phyloP scores from a whole-genome alignment of 2,888 invertebrate genomes.

The Lordiphosa fenestrarum region DNA sequence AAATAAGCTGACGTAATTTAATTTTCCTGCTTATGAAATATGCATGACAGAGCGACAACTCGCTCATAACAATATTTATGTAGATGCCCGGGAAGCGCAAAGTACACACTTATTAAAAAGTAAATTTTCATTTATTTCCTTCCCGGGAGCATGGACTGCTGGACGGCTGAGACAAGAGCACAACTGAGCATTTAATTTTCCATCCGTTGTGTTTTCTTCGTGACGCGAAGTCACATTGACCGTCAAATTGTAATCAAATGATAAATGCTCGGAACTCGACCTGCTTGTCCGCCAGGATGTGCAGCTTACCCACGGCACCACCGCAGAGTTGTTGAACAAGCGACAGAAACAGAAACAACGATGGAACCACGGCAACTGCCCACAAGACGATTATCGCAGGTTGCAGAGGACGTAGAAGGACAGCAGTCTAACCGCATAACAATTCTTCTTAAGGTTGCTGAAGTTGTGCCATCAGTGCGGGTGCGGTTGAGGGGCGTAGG shows the following conservation, averaged over 20 bases:
- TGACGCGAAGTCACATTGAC: conserved; percentile 50
- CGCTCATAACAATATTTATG: conserved; percentile 51
- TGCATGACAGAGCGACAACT: conserved; percentile 48
- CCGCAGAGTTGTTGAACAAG: conserved; percentile 37
- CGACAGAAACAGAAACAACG: conserved; percentile 26
- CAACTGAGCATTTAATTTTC: conserved; percentile 50
- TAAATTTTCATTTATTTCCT: conserved; percentile 51
- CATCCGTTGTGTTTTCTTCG: conserved; percentile 16
- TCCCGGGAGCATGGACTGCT: conserved; percentile 11
- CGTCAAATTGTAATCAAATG: conserved; percentile 72
- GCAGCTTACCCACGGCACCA: neutral
- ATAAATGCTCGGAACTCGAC: conserved; percentile 55
- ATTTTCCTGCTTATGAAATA: conserved; percentile 56
- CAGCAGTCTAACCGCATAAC: conserved; percentile 44
- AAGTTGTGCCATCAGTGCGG: conserved; percentile 23
- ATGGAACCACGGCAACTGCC: conserved; percentile 44
- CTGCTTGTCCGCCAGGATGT: conserved; percentile 11
- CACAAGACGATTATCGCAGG: conserved; percentile 70
- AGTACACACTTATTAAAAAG: conserved; percentile 59
- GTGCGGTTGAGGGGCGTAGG: conserved; percentile 5
- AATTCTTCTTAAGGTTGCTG: conserved; percentile 42
- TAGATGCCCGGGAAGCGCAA: conserved; percentile 42
- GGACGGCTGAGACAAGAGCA: conserved; percentile 37
- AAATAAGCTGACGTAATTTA: conserved; percentile 41
- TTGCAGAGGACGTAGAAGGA: conserved; percentile 44